Evolutionary conservation across 2,888 invertebrate species (phyloP).

Genomic region (Ypsolopha scabrella): DNA sequence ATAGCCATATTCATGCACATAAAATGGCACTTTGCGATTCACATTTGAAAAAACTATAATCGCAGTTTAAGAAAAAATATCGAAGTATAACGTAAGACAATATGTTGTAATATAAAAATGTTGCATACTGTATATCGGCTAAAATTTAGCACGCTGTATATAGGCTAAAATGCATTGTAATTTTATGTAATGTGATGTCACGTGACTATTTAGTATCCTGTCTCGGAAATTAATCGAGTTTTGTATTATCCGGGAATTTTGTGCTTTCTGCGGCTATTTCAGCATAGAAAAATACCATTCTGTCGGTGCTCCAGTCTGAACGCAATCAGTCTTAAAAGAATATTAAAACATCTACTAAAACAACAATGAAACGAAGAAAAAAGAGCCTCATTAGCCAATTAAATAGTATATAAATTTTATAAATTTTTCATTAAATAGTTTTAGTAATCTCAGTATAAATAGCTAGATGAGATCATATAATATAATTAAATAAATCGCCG

Average conservation of each 20-base stretch:
- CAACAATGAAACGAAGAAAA: conserved; percentile 48
- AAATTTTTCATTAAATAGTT: conserved; percentile 28
- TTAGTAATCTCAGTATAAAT: conserved; percentile 67
- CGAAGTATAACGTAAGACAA: neutral
- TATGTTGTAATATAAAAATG: neutral
- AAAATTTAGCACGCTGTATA: neutral
- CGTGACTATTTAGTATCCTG: neutral
- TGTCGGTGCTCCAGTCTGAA: conserved; percentile 56
- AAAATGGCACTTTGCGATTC: conserved; percentile 64
- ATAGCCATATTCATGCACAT: conserved; percentile 54
- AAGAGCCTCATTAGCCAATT: conserved; percentile 64
- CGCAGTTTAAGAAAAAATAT: neutral
- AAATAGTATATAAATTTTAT: conserved; percentile 58
- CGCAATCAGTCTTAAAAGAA: conserved; percentile 56
- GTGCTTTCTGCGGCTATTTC: conserved; percentile 37
- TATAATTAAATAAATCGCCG: conserved; percentile 64
- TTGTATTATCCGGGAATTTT: neutral
- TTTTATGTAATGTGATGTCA: neutral
- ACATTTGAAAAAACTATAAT: conserved; percentile 24
- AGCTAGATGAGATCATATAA: conserved; percentile 68
- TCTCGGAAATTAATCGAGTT: conserved; percentile 6
- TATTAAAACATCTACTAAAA: conserved; percentile 47
- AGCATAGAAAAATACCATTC: conserved; percentile 18
- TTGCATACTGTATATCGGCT: neutral
- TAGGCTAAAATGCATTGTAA: neutral